Conservation (phyloP, 2,888 invertebrate genomes). For the Macaria notata region DNA sequence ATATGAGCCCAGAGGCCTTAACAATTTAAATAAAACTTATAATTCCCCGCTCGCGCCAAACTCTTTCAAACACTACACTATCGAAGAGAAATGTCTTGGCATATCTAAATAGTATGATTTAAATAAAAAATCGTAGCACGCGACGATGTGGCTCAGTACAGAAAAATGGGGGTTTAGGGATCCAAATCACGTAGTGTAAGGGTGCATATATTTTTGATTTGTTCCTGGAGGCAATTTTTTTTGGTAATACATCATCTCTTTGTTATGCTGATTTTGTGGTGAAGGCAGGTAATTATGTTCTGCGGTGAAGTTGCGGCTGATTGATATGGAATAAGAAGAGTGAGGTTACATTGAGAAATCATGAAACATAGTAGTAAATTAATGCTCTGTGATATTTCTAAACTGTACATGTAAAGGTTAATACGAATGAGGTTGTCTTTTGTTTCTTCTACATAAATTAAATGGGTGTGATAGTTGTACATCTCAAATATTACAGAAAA, state of each 20-base stretch:
- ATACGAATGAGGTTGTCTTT: no score
- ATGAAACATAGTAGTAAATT: no score
- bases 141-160: slow-evolving; percentile 68
- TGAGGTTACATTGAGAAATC: no score
- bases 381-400: no score
- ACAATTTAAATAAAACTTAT: slow-evolving; percentile 28
- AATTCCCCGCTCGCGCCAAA: slow-evolving; percentile 45
- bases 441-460: no score
- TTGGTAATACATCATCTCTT: slow-evolving; percentile 59
- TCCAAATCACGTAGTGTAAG: slow-evolving; percentile 75
- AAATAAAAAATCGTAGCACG: slow-evolving; percentile 79
- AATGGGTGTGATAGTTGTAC: no score
- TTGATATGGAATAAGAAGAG: no score
- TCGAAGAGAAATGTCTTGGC: slow-evolving; percentile 64
- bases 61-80: slow-evolving; percentile 49
- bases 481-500: no score
- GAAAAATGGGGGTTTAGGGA: slow-evolving; percentile 69
- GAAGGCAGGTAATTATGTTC: slow-evolving; percentile 33
- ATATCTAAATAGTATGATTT: slow-evolving; percentile 79
- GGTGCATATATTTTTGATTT: slow-evolving; percentile 83
- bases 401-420: no score
- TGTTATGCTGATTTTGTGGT: slow-evolving; percentile 39
- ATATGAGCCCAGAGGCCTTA: no score
- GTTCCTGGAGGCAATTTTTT: slow-evolving; percentile 75
- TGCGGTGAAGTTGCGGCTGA: no score